Conservation (phyloP, 2,888 invertebrate species). For the Perizoma flavofasciatum region DNA sequence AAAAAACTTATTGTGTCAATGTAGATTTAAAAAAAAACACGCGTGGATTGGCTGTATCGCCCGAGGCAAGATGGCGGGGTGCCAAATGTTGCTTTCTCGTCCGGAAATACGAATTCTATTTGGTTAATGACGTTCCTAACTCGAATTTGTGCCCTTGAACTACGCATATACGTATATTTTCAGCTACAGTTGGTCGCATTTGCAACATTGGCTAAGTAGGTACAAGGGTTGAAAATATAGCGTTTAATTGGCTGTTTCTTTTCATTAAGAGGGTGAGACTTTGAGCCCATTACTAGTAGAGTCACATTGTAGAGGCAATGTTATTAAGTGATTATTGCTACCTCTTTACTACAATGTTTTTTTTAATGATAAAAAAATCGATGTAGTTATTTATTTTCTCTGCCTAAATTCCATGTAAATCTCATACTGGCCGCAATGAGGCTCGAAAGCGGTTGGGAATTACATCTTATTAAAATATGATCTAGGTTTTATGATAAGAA, state of each 20-base stretch:
- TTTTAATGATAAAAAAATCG: no score
- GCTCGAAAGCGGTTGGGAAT: no score
- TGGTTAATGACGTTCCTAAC: conserved; percentile 66
- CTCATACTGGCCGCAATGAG: no score
- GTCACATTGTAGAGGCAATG: no score
- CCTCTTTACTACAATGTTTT: no score
- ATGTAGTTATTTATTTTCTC: no score
- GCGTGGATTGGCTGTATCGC: conserved; percentile 72
- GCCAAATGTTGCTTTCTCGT: conserved; percentile 69
- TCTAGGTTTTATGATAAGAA: no score
- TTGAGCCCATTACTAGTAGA: not conserved
- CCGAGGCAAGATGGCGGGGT: conserved; percentile 77
- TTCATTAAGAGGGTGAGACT: not conserved
- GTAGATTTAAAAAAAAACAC: conserved; percentile 70
- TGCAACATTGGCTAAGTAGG: not conserved
- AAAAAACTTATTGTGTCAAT: conserved; percentile 61
- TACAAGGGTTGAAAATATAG: conserved; percentile 1
- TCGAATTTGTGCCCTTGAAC: conserved; percentile 42
- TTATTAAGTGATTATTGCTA: no score
- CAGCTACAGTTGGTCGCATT: conserved; percentile 15
- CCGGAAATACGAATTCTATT: conserved; percentile 78
- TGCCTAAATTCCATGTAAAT: no score
- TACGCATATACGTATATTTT: conserved; percentile 17
- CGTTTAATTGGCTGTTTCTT: conserved; percentile 1
- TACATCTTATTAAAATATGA: no score